Percentiles rank a stretch among this genome's conserved stretches.
These are phyloP conservation scores for Fulica atra DNA, from an alignment of 2,113 vertebrate species.

Conservation along the genomic window DNA sequence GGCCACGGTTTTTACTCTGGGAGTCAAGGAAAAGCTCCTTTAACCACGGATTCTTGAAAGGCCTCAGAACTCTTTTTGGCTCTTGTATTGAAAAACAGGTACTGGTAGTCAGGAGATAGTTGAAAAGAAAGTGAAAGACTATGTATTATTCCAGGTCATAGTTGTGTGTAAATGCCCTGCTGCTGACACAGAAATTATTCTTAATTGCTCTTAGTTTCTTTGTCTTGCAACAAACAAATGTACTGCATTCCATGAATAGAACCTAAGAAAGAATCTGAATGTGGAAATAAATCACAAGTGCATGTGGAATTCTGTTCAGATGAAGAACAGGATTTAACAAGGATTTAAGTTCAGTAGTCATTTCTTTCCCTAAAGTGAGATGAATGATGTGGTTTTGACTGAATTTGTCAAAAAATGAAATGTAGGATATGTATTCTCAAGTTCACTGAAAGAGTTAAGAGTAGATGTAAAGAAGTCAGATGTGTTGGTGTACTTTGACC, in stretches of 20 bases:
- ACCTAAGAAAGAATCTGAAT: not conserved
- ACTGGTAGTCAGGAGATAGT: not conserved
- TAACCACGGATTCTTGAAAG: not conserved
- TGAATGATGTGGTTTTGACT: not conserved
- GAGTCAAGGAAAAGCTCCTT: constrained; percentile 24
- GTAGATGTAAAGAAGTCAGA: not conserved
- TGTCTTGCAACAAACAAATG: not conserved
- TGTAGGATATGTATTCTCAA: not conserved
- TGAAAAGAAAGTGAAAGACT: not conserved
- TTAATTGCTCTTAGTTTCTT: not conserved
- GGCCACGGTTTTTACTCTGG: constrained; percentile 5
- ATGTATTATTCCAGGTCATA: not conserved
- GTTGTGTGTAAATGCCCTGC: not conserved
- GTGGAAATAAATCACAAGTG: not conserved
- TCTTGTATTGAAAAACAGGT: not conserved
- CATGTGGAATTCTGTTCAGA: not conserved
- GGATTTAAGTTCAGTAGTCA: not conserved
- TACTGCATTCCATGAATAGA: not conserved
- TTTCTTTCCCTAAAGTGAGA: not conserved
- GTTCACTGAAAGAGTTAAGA: not conserved
- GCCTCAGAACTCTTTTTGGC: constrained; percentile 1
- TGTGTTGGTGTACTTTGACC: not conserved
- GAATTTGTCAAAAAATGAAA: not conserved
- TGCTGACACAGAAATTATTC: not conserved
- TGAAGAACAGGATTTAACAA: not conserved